A percentile compares a stretch with the other conserved stretches of the same genome.
phyloP scores from a whole-genome alignment of 2,797 vertebrate species.

The Leucoraja ocellata region DNA sequence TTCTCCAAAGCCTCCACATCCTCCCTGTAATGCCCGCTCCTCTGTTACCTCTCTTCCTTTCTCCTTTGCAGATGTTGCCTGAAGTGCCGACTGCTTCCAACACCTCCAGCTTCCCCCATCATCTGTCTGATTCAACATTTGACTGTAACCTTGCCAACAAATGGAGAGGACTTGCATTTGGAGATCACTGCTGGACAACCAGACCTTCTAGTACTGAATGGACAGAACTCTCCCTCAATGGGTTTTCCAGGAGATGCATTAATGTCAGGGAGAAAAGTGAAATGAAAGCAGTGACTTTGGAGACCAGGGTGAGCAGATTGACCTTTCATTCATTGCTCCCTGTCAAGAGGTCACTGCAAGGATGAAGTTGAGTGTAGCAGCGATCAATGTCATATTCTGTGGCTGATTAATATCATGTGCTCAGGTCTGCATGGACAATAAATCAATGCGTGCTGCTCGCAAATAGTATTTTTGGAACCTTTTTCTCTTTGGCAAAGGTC shows the following conservation, averaged over 20 bases:
- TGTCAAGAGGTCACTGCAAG: neutral
- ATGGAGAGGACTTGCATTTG: neutral
- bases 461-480: conserved; percentile 21
- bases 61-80: neutral
- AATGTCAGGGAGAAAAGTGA: neutral
- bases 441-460: neutral
- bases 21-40: too few species aligned
- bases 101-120: neutral
- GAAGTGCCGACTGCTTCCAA: too few species aligned
- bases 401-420: neutral
- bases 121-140: neutral
- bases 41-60: too few species aligned
- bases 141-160: neutral
- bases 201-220: neutral
- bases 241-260: neutral
- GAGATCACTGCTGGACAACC: neutral
- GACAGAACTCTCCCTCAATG: neutral
- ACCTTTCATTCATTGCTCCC: neutral
- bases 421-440: neutral
- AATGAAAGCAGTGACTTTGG: neutral
- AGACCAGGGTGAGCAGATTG: neutral
- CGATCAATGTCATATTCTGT: neutral
- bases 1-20: too few species aligned
- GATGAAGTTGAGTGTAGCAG: neutral
- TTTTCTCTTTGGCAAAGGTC: conserved; percentile 1